phyloP scores from a whole-genome alignment of 2,888 invertebrate genomes.

The Geotrupes spiniger region DNA sequence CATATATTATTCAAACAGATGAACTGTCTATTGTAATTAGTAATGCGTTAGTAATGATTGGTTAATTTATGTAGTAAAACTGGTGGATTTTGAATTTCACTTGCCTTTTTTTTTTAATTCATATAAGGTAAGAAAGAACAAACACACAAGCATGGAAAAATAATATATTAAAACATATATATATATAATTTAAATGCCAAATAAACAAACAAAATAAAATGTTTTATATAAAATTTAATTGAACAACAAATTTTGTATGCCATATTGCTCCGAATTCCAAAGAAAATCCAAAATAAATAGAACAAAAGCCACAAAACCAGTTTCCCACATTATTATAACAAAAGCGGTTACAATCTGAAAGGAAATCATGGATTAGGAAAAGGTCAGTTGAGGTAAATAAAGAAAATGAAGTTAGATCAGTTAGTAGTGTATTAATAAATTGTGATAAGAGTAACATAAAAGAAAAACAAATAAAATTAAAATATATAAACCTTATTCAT shows the following conservation, averaged over 20 bases:
- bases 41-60: constrained; percentile 11
- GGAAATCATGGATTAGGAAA: constrained; percentile 22
- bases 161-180: background rate
- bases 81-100: too few relatives aligned
- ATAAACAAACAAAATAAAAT: too few relatives aligned
- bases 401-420: constrained; percentile 6
- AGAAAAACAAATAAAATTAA: constrained; percentile 11
- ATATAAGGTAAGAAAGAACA: background rate
- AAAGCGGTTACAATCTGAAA: constrained; percentile 37
- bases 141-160: constrained; percentile 4
- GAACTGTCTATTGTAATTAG: background rate
- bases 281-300: constrained; percentile 42
- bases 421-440: constrained; percentile 16
- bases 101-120: too few relatives aligned
- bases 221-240: constrained; percentile 19
- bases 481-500: constrained; percentile 4
- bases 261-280: constrained; percentile 49
- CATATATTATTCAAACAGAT: too few relatives aligned
- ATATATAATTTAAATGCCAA: background rate
- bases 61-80: background rate
- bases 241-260: constrained; percentile 24
- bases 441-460: constrained; percentile 10
- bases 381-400: constrained; percentile 19
- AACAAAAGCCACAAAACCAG: constrained; percentile 36
- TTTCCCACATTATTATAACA: constrained; percentile 32